phyloP scores from a whole-genome alignment of 2,113 vertebrate genomes.

The Cyphomyrus discorhynchus region DNA sequence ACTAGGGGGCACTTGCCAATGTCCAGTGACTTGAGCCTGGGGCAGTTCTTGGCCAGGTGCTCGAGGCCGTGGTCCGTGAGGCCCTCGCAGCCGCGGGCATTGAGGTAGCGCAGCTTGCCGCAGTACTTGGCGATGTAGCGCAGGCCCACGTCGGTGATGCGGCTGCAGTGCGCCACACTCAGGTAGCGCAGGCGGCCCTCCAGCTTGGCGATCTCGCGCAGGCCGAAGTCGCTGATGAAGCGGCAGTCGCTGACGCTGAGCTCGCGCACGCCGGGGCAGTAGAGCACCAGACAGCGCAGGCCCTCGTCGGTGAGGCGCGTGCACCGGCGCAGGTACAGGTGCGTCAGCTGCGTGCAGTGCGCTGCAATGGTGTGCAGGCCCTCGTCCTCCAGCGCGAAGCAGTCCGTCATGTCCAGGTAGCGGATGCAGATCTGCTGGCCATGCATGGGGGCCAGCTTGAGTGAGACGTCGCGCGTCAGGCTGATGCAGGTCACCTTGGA shows the following conservation, averaged over 20 bases:
- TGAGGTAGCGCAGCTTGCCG: slow-evolving; percentile 92
- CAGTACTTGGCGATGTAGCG: slow-evolving; percentile 96
- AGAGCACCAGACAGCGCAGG: slow-evolving; percentile 85
- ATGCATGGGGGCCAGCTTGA: slow-evolving; percentile 76
- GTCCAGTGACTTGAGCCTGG: slow-evolving; percentile 88
- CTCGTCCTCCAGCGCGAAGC: slow-evolving; percentile 80
- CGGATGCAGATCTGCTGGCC: slow-evolving; percentile 89
- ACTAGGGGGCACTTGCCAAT: slow-evolving; percentile 94
- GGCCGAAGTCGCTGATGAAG: slow-evolving; percentile 85
- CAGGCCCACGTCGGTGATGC: slow-evolving; percentile 90
- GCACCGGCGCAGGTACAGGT: slow-evolving; percentile 92
- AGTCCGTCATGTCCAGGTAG: slow-evolving; percentile 85
- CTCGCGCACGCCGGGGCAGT: slow-evolving; percentile 81
- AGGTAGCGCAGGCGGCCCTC: slow-evolving; percentile 90
- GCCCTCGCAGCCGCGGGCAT: slow-evolving; percentile 91
- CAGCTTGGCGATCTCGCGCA: slow-evolving; percentile 90
- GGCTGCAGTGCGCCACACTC: slow-evolving; percentile 91
- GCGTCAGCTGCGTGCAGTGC: slow-evolving; percentile 92
- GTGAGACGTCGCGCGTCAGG: slow-evolving; percentile 83
- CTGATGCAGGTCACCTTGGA: slow-evolving; percentile 98
- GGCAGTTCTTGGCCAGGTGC: slow-evolving; percentile 89
- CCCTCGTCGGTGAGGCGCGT: slow-evolving; percentile 77
- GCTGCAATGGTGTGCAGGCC: slow-evolving; percentile 87
- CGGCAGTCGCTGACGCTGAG: slow-evolving; percentile 95
- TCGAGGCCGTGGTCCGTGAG: slow-evolving; percentile 92